These are phyloP conservation scores for Anguilla japonica DNA, from an alignment of 2,113 vertebrate genomes.

Conservation along the genomic window DNA sequence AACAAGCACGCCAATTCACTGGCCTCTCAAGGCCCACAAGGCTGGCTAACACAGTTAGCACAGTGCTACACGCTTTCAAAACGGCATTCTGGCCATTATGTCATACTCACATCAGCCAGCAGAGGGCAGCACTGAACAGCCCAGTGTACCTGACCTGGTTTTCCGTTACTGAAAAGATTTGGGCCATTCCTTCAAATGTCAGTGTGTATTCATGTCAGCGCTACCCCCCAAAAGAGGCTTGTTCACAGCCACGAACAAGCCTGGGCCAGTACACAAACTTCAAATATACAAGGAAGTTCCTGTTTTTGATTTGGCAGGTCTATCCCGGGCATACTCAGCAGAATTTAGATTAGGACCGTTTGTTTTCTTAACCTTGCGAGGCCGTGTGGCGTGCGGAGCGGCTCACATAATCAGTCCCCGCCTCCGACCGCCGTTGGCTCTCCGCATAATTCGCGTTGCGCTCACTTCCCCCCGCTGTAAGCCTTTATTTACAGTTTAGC, in stretches of 20 bases:
- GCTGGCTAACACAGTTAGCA: constrained; percentile 6
- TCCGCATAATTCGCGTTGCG: not conserved
- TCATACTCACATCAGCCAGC: not conserved
- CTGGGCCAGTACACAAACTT: not conserved
- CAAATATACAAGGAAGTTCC: not conserved
- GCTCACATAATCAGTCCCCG: not conserved
- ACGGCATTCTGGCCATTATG: not conserved
- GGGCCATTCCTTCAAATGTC: not conserved
- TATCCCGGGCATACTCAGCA: not conserved
- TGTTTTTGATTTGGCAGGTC: constrained; percentile 8
- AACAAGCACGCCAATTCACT: constrained; percentile 22
- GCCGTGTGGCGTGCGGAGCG: not conserved
- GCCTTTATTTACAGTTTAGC: not conserved
- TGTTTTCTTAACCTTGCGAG: constrained; percentile 15
- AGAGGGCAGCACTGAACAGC: not conserved
- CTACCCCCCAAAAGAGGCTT: not conserved
- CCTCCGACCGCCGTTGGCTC: not conserved
- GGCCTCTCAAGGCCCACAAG: not conserved
- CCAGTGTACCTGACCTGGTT: not conserved
- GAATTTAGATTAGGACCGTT: not conserved
- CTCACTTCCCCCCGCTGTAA: not conserved
- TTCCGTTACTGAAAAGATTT: not conserved
- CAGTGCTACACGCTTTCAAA: not conserved
- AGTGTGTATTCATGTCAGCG: not conserved
- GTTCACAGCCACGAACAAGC: not conserved